Evolutionary conservation across 2,797 vertebrate genomes (phyloP).

Genomic region (Dryobates pubescens): DNA sequence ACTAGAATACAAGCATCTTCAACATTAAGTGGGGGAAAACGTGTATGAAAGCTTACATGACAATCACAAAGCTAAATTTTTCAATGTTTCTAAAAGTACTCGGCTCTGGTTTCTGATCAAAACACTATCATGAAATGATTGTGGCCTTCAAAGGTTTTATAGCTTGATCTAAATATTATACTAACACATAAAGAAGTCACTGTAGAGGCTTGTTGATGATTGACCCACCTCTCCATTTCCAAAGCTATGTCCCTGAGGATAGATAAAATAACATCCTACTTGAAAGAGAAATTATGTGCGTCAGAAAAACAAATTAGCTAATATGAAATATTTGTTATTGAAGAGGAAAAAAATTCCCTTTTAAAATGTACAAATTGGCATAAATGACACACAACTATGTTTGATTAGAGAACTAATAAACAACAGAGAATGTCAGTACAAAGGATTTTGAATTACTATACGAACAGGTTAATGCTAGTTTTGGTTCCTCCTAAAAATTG

Average conservation of each 20-base stretch:
- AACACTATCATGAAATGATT: slow-evolving; percentile 4
- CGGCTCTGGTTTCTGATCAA: background rate
- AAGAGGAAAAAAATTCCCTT: background rate
- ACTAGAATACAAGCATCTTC: slow-evolving; percentile 26
- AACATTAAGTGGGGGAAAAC: slow-evolving; percentile 38
- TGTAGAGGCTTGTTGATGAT: background rate
- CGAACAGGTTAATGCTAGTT: background rate
- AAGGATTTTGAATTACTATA: background rate
- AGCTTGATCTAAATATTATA: slow-evolving; percentile 28
- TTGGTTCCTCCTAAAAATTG: background rate
- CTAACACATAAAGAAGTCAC: background rate
- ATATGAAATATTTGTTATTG: background rate
- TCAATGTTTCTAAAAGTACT: slow-evolving; percentile 35
- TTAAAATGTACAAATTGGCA: background rate
- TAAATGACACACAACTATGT: background rate
- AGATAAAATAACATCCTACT: background rate
- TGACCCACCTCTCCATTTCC: background rate
- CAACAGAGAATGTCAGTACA: background rate
- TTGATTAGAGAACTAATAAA: slow-evolving; percentile 7
- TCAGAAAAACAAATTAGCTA: background rate
- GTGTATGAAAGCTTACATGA: slow-evolving; percentile 9
- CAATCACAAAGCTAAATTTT: background rate
- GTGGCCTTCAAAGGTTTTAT: background rate
- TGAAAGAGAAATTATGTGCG: background rate
- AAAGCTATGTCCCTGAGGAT: background rate